Evolutionary conservation across 2,888 invertebrate genomes (phyloP).

Genomic region (Ornithoptera alexandrae): DNA sequence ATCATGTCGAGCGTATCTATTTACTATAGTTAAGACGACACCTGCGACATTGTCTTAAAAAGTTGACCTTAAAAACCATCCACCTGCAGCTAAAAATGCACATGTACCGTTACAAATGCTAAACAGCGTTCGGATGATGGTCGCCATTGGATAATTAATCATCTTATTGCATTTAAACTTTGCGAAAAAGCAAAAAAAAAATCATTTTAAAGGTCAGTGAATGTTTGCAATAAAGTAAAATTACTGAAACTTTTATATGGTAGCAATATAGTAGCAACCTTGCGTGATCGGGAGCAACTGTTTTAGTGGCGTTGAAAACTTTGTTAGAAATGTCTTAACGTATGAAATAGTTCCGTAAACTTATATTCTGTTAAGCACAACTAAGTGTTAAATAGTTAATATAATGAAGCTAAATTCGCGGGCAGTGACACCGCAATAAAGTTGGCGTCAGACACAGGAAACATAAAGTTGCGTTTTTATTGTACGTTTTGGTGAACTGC

Average conservation of each 20-base stretch:
- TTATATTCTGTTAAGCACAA: background rate
- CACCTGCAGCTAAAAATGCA: slow-evolving; percentile 58
- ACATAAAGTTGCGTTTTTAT: slow-evolving; percentile 74
- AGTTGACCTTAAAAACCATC: slow-evolving; percentile 62
- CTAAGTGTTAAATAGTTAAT: background rate
- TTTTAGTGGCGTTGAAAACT: background rate
- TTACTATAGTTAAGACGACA: slow-evolving; percentile 71
- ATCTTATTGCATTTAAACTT: slow-evolving; percentile 3
- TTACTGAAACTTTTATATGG: slow-evolving; percentile 14
- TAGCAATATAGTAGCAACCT: slow-evolving; percentile 11
- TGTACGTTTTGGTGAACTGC: slow-evolving; percentile 68
- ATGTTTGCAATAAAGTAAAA: slow-evolving; percentile 21
- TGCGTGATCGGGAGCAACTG: slow-evolving; percentile 12
- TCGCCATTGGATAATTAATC: slow-evolving; percentile 16
- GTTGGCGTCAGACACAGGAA: slow-evolving; percentile 69
- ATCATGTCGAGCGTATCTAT: slow-evolving; percentile 76
- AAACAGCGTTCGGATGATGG: slow-evolving; percentile 47
- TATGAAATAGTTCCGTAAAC: background rate
- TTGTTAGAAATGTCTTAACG: background rate
- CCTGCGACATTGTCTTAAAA: slow-evolving; percentile 73
- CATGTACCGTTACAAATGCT: slow-evolving; percentile 52
- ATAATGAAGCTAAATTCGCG: slow-evolving; percentile 41
- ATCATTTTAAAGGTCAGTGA: slow-evolving; percentile 20
- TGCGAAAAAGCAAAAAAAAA: slow-evolving; percentile 5
- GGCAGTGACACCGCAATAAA: slow-evolving; percentile 71